Base-by-base conservation (phyloP, 2,113 vertebrate species). In the Prochilodus magdalenae region DNA sequence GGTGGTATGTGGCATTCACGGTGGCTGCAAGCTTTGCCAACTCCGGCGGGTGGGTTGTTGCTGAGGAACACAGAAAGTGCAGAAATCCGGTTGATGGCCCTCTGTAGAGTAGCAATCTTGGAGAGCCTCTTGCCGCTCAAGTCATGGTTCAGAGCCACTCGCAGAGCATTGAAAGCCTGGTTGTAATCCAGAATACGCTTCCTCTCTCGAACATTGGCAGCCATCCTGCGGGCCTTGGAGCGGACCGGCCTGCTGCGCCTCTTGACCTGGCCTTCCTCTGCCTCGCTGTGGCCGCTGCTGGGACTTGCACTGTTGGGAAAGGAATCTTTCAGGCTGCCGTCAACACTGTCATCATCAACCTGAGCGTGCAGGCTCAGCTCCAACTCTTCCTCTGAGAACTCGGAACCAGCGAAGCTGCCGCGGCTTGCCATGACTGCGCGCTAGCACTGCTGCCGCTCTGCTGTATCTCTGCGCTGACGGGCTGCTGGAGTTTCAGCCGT, bases 151-250 rank as follows among this genome's bases (percentile, higher is more conserved):
- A 99, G 93, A 8, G 95, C 92, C 47, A 96, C 84, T 0, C 97
- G 95, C 67, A 99, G 94, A 13, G 97, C 96, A 4, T 99, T 98
- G 88, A 99, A 99, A 0, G 98, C 98, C 87, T 97, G 96, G 88
- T 99, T 99, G 92, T 99, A 99, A 88, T 99, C 98, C 94, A 99
- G 90, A 89, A 99, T 98, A 85, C 97, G 95, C 85, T 97, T 99
- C 51, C 98, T 93, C 92, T 99, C 98, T 0, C 97, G 91, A 82
- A 99, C 96, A 0, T 99, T 99, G 87, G 98, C 98, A 0, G 98
- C 97, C 90, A 97, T 94, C 57, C 98, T 93, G 81, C 98, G 91
- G 2, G 97, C 97, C 88, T 98, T 97, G 36, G 98, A 99, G 73
- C 98, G 95, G 26, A 89, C 94, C 0, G 97, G 97, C n/a, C 97